Conservation (phyloP, 2,888 invertebrate species). For the Didymodactylos carnosus region DNA sequence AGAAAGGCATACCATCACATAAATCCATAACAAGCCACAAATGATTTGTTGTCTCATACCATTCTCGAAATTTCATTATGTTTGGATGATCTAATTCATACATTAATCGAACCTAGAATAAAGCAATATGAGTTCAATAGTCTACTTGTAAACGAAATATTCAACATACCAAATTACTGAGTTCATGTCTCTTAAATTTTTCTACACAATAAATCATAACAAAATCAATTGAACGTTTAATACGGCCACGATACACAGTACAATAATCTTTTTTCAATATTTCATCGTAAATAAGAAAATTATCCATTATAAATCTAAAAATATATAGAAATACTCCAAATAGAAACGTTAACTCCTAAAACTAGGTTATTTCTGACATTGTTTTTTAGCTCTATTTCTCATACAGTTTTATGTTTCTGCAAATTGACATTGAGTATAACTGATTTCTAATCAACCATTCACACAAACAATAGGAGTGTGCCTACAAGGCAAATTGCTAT, state of each 20-base stretch:
- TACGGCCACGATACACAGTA: conserved; percentile 33
- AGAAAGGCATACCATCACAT: background rate
- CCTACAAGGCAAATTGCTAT: too few relatives aligned
- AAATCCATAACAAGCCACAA: conserved; percentile 35
- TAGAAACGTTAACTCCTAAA: too few relatives aligned
- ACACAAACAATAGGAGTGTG: too few relatives aligned
- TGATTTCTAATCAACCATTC: too few relatives aligned
- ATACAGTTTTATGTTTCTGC: too few relatives aligned
- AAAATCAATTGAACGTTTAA: conserved; percentile 34
- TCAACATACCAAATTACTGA: conserved; percentile 32
- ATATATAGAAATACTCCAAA: too few relatives aligned
- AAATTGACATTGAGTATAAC: too few relatives aligned
- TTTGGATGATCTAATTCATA: conserved; percentile 32
- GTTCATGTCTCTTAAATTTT: conserved; percentile 30
- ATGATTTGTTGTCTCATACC: conserved; percentile 37
- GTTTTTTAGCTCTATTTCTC: too few relatives aligned
- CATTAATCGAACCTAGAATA: conserved; percentile 30
- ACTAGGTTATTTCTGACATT: too few relatives aligned
- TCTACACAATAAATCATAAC: conserved; percentile 35
- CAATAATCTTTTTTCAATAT: conserved; percentile 28
- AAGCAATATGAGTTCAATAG: background rate
- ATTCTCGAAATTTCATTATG: conserved; percentile 34
- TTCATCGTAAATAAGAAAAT: conserved; percentile 35
- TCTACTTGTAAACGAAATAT: background rate
- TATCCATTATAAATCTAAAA: conserved; percentile 38